Base-by-base conservation (phyloP, 2,888 invertebrate species). In the Philaethria dido region DNA sequence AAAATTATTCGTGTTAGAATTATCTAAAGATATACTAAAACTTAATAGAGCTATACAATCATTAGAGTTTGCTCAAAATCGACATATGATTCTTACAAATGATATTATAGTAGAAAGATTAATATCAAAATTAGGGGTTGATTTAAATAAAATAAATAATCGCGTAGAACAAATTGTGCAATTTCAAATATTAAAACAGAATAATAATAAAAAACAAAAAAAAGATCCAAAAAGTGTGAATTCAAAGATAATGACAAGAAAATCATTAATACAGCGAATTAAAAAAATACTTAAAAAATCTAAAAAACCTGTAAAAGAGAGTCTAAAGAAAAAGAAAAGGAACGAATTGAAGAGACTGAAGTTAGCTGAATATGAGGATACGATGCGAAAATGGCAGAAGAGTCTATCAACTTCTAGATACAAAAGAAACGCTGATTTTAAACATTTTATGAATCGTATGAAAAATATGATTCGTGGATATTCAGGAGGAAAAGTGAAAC, bases 391-490 rank as follows among this genome's bases (percentile, higher is more conserved):
- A 69, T 88, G 89, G 89, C 86, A 88, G 69, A 75, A 77, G 0
- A 79, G 80, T 64, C 75, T 87, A 18, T 11, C 5, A 33, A 16
- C 29, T 52, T 50, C 76, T 18, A 77, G 79, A 64, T 72, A 69
- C 1, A 88, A 83, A 72, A 78, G 90, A 50, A 79, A 81, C 0
- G 2, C 74, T 3, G 50, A 66, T 14, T 74, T 77, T 18, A 72
- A 76, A 1, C 74, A 69, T 4, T 66, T 75, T 13, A 71, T 75
- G 18, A 73, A 75, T 44, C 78, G 81, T n/a, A 82, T 88, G 11
- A 87, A 85, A 55, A 85, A 81, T 68, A 88, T 89, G 5, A 78
- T 89, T 71, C 89, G 89, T 2, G 78, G 77, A 48, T 88, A 88
- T 71, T 76, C 88, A 14, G 79, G 82, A 74, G 81, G 82, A 3